Conservation (phyloP, 2,888 invertebrate genomes). For the Chironomus riparius region DNA sequence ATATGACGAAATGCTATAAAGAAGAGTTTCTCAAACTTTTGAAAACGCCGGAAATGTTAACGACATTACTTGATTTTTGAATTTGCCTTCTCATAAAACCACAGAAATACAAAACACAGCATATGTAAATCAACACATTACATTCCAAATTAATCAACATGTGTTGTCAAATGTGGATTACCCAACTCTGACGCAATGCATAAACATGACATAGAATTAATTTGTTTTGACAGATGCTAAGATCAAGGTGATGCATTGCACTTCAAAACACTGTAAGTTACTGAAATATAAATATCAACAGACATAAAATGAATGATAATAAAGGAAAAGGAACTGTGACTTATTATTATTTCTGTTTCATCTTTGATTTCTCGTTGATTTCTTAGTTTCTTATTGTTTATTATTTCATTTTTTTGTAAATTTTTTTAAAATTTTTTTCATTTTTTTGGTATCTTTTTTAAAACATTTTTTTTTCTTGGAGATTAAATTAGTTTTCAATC, state of each 20-base stretch:
- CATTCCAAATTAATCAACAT: no score
- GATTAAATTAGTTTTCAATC: constrained; percentile 26
- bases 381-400: constrained; percentile 26
- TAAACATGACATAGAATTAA: not conserved
- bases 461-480: constrained; percentile 17
- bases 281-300: not conserved
- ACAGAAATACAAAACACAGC: no score
- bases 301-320: not conserved
- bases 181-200: not conserved
- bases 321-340: not conserved
- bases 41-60: no score
- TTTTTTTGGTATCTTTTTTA: constrained; percentile 15
- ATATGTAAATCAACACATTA: no score
- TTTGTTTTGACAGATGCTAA: not conserved
- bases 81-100: no score
- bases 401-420: constrained; percentile 24
- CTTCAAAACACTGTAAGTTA: not conserved
- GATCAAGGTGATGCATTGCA: not conserved
- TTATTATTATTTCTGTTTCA: constrained; percentile 10
- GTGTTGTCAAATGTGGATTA: no score
- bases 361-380: constrained; percentile 25
- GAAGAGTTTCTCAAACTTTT: no score
- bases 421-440: constrained; percentile 20
- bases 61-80: no score
- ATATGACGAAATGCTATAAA: no score